Conservation (phyloP, 2,888 invertebrate genomes). For the Phorcus lineatus region DNA sequence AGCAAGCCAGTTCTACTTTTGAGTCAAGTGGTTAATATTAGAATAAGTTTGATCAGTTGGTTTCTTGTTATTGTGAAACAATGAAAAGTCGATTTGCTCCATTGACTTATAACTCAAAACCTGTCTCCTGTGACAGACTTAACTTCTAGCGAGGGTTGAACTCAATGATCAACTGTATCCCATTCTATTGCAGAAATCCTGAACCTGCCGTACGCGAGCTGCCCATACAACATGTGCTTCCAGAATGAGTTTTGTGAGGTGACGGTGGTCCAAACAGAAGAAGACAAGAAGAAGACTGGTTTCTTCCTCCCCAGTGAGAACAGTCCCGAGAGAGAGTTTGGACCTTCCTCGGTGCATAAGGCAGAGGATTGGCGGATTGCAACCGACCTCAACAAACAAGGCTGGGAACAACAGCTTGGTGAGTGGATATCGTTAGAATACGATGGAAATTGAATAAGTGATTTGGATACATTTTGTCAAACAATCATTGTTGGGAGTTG, state of each 20-base stretch:
- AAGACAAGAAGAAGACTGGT: background rate
- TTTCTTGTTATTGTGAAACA: no score
- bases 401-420: conserved; percentile 65
- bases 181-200: conserved; percentile 2
- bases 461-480: no score
- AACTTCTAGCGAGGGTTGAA: no score
- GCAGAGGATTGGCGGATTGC: conserved; percentile 60
- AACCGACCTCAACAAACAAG: conserved; percentile 58
- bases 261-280: conserved; percentile 43
- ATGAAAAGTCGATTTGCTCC: no score
- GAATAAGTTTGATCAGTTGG: no score
- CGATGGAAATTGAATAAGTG: background rate
- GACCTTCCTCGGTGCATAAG: background rate
- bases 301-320: conserved; percentile 28
- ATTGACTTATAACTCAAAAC: no score
- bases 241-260: conserved; percentile 73
- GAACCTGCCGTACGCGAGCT: conserved; percentile 3
- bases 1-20: no score
- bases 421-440: background rate
- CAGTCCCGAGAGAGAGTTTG: conserved; percentile 13
- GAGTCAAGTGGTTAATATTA: no score
- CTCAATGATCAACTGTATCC: background rate
- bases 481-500: no score
- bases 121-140: no score
- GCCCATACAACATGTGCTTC: conserved; percentile 63